These are phyloP conservation scores for Listrodromus nycthemerus DNA, from an alignment of 2,888 invertebrate species.

Conservation along the genomic window DNA sequence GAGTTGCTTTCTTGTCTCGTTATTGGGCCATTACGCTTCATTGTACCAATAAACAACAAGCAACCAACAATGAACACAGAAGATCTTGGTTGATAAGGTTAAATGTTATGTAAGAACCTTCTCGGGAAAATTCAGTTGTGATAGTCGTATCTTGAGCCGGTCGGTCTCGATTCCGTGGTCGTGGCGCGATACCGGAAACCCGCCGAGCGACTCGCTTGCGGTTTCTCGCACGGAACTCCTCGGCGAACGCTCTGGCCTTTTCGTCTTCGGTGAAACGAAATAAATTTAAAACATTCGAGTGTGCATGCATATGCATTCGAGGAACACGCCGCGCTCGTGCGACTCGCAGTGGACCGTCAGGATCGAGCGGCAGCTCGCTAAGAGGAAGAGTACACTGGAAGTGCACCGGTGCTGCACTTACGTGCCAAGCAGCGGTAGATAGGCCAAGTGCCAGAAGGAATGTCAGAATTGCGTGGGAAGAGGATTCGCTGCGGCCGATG, in stretches of 20 bases:
- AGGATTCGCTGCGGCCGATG: constrained; percentile 49
- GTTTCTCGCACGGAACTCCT: constrained; percentile 29
- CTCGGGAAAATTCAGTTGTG: too few species aligned
- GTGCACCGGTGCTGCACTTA: constrained; percentile 29
- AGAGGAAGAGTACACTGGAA: constrained; percentile 42
- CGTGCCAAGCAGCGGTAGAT: constrained; percentile 58
- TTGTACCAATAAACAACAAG: too few species aligned
- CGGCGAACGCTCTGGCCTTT: not conserved
- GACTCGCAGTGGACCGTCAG: constrained; percentile 27
- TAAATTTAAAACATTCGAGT: constrained; percentile 60
- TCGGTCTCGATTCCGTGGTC: too few species aligned
- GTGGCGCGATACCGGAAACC: too few species aligned
- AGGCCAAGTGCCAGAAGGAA: constrained; percentile 69
- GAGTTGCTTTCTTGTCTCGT: not conserved
- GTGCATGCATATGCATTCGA: constrained; percentile 60
- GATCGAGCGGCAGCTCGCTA: constrained; percentile 24
- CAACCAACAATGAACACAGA: too few species aligned
- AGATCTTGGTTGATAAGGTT: too few species aligned
- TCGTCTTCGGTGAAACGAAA: not conserved
- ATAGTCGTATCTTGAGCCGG: too few species aligned
- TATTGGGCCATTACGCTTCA: too few species aligned
- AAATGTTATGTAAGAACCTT: too few species aligned
- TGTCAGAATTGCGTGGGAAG: constrained; percentile 75
- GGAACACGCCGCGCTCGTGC: constrained; percentile 40
- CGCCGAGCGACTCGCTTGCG: not conserved